These are phyloP conservation scores for Marmota monax DNA, from an alignment of 2,113 vertebrate species.

Conservation along the genomic window DNA sequence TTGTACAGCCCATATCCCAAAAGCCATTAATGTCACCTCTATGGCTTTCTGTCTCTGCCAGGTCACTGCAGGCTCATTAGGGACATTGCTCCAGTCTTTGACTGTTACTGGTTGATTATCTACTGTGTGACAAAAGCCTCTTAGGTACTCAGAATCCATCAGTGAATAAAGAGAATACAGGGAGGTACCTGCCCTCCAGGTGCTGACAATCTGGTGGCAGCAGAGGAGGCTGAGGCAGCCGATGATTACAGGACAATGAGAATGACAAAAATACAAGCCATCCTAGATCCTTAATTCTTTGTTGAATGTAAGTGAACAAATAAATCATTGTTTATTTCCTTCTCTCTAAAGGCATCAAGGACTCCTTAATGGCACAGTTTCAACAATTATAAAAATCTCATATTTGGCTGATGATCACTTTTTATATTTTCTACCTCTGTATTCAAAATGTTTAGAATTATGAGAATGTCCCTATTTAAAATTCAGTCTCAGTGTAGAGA, in stretches of 20 bases:
- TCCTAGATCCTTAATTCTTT: background rate
- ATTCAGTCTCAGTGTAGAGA: conserved; percentile 41
- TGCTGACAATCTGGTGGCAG: background rate
- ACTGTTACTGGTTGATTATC: background rate
- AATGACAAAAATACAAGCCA: background rate
- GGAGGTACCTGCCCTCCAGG: background rate
- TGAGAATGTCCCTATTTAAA: conserved; percentile 59
- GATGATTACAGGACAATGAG: too few species aligned
- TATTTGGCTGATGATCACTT: background rate
- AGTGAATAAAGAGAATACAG: background rate
- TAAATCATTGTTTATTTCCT: background rate
- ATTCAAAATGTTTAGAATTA: conserved; percentile 63
- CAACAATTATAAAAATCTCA: background rate
- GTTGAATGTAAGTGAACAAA: background rate
- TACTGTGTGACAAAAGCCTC: background rate
- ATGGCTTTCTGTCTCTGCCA: background rate
- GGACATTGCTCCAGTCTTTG: background rate
- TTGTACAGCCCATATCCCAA: background rate
- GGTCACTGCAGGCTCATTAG: background rate
- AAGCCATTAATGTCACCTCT: background rate
- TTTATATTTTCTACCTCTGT: conserved; percentile 15
- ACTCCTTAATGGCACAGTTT: background rate
- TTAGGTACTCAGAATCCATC: background rate
- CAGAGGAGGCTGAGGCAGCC: background rate
- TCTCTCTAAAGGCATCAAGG: background rate